Evolutionary conservation across 2,113 vertebrate species (phyloP).

Genomic region (Charina bottae): DNA sequence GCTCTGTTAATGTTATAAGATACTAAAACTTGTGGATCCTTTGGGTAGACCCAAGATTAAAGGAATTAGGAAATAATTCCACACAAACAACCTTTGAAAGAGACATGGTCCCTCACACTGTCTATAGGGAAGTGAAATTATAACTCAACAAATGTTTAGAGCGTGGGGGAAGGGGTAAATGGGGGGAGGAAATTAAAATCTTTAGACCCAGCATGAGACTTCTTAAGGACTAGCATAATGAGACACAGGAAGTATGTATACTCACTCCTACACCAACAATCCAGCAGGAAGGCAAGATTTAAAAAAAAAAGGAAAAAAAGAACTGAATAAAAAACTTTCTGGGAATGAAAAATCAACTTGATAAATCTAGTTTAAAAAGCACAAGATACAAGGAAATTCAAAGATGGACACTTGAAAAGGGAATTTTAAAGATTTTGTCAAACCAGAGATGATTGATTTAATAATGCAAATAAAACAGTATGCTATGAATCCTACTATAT

Average conservation of each 20-base stretch:
- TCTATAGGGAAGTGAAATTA: slow-evolving; percentile 6
- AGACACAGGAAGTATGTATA: slow-evolving; percentile 69
- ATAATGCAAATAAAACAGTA: background rate
- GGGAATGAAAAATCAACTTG: slow-evolving; percentile 57
- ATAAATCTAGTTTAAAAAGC: slow-evolving; percentile 38
- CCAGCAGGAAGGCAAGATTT: slow-evolving; percentile 64
- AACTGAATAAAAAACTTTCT: slow-evolving; percentile 63
- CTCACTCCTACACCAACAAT: slow-evolving; percentile 66
- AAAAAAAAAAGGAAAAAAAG: slow-evolving; percentile 56
- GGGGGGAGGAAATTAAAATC: slow-evolving; percentile 30
- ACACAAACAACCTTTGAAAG: background rate
- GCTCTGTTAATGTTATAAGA: background rate
- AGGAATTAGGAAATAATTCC: background rate
- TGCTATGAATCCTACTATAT: slow-evolving; percentile 23
- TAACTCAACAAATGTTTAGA: slow-evolving; percentile 9
- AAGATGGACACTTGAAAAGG: slow-evolving; percentile 27
- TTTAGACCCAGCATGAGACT: slow-evolving; percentile 64
- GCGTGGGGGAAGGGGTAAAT: slow-evolving; percentile 1
- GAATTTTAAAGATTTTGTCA: slow-evolving; percentile 17
- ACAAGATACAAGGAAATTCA: slow-evolving; percentile 13
- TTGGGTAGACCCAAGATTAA: background rate
- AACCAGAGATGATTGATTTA: background rate
- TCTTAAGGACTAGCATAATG: slow-evolving; percentile 65
- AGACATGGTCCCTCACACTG: background rate
- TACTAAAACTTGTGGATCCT: background rate